Evolutionary conservation across 92 coral and sea anemone species (phyloP).

Genomic region (Porites evermanni): DNA sequence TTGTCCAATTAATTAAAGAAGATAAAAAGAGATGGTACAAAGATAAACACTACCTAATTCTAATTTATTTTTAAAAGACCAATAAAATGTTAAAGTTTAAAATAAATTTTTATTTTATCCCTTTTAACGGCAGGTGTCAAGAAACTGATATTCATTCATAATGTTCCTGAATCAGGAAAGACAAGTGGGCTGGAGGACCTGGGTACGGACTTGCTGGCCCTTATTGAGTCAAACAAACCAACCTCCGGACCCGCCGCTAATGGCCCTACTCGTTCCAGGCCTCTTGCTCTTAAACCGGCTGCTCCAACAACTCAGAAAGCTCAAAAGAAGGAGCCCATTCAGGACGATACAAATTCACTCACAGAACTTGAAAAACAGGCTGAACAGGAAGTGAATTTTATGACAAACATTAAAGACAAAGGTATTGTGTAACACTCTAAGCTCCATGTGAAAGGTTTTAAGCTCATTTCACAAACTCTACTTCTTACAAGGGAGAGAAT

Average conservation of each 20-base stretch:
- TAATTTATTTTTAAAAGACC: too few species aligned
- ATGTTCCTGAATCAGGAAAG: conserved; percentile 64
- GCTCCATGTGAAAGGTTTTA: not conserved
- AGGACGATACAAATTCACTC: conserved; percentile 70
- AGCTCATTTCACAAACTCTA: too few species aligned
- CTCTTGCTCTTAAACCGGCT: conserved; percentile 12
- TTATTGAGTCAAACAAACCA: conserved; percentile 66
- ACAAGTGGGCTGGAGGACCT: conserved; percentile 63
- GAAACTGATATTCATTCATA: conserved; percentile 80
- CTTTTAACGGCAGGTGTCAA: conserved; percentile 58
- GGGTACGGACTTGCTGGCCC: conserved; percentile 78
- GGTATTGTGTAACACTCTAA: not conserved
- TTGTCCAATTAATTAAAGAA: too few species aligned
- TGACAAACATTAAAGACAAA: conserved; percentile 38
- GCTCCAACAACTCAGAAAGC: conserved; percentile 40
- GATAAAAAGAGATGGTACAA: too few species aligned
- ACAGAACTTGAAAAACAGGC: conserved; percentile 94
- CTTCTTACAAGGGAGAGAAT: not conserved
- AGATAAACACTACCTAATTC: too few species aligned
- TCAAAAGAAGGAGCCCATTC: conserved; percentile 32
- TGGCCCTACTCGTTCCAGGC: conserved; percentile 7
- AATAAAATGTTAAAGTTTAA: too few species aligned
- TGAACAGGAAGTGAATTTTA: conserved; percentile 89
- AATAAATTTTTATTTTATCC: not conserved
- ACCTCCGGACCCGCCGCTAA: conserved; percentile 2